Conservation (phyloP, 2,797 vertebrate species). For the Schizopygopsis malacanthus region DNA sequence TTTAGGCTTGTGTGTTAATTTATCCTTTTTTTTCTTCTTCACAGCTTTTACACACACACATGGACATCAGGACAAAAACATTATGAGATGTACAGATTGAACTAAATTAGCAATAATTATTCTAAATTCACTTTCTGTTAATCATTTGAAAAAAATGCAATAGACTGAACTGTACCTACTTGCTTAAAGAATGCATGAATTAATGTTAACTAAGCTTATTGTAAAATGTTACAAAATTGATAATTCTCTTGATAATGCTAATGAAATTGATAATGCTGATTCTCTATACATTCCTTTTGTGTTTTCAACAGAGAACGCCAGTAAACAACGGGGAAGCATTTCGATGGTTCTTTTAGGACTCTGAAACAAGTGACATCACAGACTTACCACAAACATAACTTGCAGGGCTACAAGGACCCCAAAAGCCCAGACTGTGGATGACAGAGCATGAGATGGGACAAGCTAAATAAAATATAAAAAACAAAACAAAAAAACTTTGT, state of each 20-base stretch:
- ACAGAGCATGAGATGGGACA: slow-evolving; percentile 76
- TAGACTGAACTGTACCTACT: background rate
- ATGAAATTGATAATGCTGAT: slow-evolving; percentile 16
- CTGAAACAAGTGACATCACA: slow-evolving; percentile 79
- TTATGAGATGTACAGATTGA: slow-evolving; percentile 66
- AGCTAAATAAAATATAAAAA: slow-evolving; percentile 67
- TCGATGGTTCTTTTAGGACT: slow-evolving; percentile 97
- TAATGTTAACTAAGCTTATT: background rate
- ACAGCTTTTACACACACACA: background rate
- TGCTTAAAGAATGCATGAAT: background rate
- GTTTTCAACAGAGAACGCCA: slow-evolving; percentile 89
- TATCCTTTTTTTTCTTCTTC: background rate
- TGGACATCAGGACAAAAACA: background rate
- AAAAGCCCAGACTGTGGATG: slow-evolving; percentile 76
- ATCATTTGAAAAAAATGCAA: background rate
- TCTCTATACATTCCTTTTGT: slow-evolving; percentile 73
- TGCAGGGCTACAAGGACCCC: slow-evolving; percentile 66
- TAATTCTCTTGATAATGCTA: no score
- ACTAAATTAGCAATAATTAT: slow-evolving; percentile 50
- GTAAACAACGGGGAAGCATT: slow-evolving; percentile 97
- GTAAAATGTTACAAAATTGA: background rate
- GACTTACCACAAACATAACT: slow-evolving; percentile 90
- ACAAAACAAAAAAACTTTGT: slow-evolving; percentile 75
- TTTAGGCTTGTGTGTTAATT: background rate
- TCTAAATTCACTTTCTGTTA: slow-evolving; percentile 4